Conservation (phyloP, 2,113 vertebrate species). For the Eulacestoma nigropectus region DNA sequence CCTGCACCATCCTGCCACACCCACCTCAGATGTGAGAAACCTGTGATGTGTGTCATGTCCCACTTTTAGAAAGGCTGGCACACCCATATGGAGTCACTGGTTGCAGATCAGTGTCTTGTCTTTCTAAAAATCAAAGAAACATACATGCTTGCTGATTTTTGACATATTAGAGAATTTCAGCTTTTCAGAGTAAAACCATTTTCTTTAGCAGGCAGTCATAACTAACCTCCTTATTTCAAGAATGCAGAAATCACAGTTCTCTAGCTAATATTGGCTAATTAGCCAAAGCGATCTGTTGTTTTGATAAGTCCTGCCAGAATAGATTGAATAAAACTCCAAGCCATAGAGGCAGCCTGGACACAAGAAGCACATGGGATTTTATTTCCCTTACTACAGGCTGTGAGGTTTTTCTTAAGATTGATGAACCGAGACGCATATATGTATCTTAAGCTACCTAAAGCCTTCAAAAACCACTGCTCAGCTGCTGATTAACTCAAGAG, state of each 20-base stretch:
- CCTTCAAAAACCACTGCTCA: conserved; percentile 29
- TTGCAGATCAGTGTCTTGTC: neutral
- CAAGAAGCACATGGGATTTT: conserved; percentile 4
- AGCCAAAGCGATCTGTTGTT: neutral
- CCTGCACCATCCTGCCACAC: neutral
- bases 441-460: conserved; percentile 37
- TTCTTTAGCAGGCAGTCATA: neutral
- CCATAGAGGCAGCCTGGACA: neutral
- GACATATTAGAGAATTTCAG: neutral
- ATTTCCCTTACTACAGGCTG: neutral
- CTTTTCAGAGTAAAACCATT: neutral
- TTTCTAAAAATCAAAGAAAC: neutral
- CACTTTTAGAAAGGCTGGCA: neutral
- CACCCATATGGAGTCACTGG: rapidly evolving
- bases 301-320: conserved; percentile 8
- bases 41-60: rapidly evolving
- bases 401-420: neutral
- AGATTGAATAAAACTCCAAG: neutral
- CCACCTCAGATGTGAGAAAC: neutral
- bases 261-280: conserved; percentile 16
- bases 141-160: neutral
- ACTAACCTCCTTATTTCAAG: neutral
- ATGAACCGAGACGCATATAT: neutral
- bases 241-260: neutral
- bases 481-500: conserved; percentile 47